phyloP scores from a whole-genome alignment of 2,797 vertebrate species.

The Sarcophilus harrisii region DNA sequence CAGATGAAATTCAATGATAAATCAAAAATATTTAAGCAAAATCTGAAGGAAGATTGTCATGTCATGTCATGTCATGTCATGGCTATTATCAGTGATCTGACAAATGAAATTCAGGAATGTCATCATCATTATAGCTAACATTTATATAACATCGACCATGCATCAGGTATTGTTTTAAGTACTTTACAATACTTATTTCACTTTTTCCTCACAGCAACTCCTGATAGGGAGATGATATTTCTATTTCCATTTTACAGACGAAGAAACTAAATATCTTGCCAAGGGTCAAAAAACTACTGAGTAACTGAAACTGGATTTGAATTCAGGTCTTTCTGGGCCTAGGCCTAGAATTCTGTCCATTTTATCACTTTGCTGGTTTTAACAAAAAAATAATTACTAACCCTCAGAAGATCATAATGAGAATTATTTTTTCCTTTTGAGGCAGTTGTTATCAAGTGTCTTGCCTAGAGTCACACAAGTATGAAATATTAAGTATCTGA shows the following conservation, averaged over 20 bases:
- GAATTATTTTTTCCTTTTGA: background rate
- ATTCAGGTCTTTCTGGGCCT: too few relatives aligned
- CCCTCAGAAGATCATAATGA: background rate
- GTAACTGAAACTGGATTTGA: too few relatives aligned
- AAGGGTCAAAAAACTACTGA: too few relatives aligned
- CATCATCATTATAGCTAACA: background rate
- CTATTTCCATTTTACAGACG: too few relatives aligned
- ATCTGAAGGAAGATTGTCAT: background rate
- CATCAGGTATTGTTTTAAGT: background rate
- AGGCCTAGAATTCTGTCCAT: too few relatives aligned
- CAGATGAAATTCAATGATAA: background rate
- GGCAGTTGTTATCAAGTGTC: background rate
- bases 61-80: background rate
- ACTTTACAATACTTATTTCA: background rate
- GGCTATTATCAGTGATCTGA: background rate
- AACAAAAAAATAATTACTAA: background rate
- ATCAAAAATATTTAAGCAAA: background rate
- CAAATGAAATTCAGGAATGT: background rate
- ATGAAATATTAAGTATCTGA: background rate
- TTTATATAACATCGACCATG: background rate
- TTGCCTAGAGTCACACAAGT: background rate
- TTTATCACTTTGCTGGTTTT: too few relatives aligned
- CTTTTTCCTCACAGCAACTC: background rate
- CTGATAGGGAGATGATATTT: too few relatives aligned
- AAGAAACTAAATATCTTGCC: too few relatives aligned